Conservation (phyloP, 1,140 invertebrate species). For the Meloidogyne hapla region DNA sequence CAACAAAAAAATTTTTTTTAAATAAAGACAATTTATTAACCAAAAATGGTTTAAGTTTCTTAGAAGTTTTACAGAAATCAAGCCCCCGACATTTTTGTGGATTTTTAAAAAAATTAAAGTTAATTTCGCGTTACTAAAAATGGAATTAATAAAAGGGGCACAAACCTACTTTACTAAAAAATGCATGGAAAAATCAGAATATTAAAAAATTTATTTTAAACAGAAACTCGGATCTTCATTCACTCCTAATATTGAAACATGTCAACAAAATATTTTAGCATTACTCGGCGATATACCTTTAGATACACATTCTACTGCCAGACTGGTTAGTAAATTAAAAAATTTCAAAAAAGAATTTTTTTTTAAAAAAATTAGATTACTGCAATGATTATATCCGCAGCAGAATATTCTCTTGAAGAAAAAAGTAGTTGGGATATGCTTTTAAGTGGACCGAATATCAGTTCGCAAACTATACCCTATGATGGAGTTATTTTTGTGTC, state of each 20-base stretch:
- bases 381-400: conserved; percentile 30
- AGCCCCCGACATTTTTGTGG: too few relatives aligned
- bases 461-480: neutral
- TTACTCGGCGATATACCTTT: conserved; percentile 23
- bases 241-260: conserved; percentile 31
- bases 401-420: conserved; percentile 4
- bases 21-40: too few relatives aligned
- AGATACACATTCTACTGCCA: conserved; percentile 34
- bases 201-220: conserved; percentile 9
- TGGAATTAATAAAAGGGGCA: too few relatives aligned
- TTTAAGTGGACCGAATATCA: conserved; percentile 12
- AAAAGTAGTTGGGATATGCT: conserved; percentile 31
- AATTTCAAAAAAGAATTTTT: neutral
- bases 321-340: neutral
- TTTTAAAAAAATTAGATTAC: conserved; percentile 20
- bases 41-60: too few relatives aligned
- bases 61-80: too few relatives aligned
- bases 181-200: too few relatives aligned
- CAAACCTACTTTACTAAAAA: too few relatives aligned
- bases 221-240: conserved; percentile 33
- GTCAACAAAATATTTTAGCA: conserved; percentile 25
- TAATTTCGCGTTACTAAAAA: too few relatives aligned
- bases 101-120: too few relatives aligned
- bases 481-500: conserved; percentile 36
- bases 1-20: too few relatives aligned